phyloP scores from a whole-genome alignment of 2,113 vertebrate species.

The Nothoprocta pentlandii region DNA sequence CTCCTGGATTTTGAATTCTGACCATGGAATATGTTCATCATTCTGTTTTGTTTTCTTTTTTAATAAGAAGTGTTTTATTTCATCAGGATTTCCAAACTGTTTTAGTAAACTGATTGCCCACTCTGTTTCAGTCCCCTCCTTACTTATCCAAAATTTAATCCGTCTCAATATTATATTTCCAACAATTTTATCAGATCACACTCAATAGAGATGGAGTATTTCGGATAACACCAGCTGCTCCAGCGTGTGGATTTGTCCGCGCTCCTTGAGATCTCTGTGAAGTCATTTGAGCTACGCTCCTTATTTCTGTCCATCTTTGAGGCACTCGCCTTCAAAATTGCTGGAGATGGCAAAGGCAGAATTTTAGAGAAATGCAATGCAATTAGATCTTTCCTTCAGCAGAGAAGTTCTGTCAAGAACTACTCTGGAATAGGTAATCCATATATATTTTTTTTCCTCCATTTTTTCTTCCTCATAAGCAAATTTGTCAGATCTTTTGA shows the following conservation, averaged over 20 bases:
- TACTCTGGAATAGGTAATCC: neutral
- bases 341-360: neutral
- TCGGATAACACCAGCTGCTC: neutral
- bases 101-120: neutral
- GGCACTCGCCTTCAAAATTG: neutral
- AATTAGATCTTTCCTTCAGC: neutral
- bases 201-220: neutral
- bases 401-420: neutral
- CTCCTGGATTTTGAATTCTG: neutral
- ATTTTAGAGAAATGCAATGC: neutral
- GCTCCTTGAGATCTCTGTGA: neutral
- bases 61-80: neutral
- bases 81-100: neutral
- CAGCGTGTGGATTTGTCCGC: neutral
- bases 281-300: neutral
- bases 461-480: neutral
- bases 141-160: neutral
- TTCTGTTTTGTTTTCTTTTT: neutral
- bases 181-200: neutral
- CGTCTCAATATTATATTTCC: neutral
- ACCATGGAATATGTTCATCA: neutral
- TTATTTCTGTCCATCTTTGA: neutral
- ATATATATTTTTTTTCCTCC: neutral
- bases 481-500: neutral
- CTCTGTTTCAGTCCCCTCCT: neutral